Evolutionary conservation across 2,113 vertebrate species (phyloP).

Genomic region (Stictonetta naevosa): DNA sequence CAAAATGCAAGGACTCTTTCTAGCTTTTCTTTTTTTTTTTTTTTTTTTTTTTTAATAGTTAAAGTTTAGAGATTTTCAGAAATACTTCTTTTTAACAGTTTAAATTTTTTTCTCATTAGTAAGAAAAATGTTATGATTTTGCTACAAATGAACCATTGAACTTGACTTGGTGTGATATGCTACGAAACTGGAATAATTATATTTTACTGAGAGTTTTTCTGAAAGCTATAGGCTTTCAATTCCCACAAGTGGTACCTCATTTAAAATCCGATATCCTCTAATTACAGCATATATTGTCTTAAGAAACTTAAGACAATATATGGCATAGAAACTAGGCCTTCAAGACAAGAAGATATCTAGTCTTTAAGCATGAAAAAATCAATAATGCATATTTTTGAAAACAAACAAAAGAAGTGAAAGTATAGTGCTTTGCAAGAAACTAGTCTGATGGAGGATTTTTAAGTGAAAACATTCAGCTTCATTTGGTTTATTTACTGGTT

Average conservation of each 20-base stretch:
- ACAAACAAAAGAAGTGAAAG: neutral
- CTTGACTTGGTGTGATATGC: slow-evolving; percentile 2
- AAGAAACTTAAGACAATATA: slow-evolving; percentile 31
- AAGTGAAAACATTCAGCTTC: neutral
- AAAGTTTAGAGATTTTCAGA: neutral
- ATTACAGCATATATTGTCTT: slow-evolving; percentile 17
- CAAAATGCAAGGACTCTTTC: neutral
- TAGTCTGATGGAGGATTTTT: neutral
- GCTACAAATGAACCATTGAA: neutral
- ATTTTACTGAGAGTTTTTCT: neutral
- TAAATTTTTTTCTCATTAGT: slow-evolving; percentile 29
- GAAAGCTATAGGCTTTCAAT: slow-evolving; percentile 33
- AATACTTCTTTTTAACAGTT: neutral
- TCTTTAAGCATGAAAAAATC: neutral
- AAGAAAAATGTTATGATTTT: slow-evolving; percentile 47
- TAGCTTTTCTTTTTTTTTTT: neutral
- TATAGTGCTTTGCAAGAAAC: neutral
- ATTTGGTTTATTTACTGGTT: neutral
- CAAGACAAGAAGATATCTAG: neutral
- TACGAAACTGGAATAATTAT: slow-evolving; percentile 35
- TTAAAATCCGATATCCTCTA: neutral
- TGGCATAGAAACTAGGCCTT: neutral
- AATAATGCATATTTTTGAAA: neutral
- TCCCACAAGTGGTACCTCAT: slow-evolving; percentile 11
- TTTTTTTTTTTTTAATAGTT: neutral